These are phyloP conservation scores for Eilema griseolum DNA, from an alignment of 2,888 invertebrate genomes.

Conservation along the genomic window DNA sequence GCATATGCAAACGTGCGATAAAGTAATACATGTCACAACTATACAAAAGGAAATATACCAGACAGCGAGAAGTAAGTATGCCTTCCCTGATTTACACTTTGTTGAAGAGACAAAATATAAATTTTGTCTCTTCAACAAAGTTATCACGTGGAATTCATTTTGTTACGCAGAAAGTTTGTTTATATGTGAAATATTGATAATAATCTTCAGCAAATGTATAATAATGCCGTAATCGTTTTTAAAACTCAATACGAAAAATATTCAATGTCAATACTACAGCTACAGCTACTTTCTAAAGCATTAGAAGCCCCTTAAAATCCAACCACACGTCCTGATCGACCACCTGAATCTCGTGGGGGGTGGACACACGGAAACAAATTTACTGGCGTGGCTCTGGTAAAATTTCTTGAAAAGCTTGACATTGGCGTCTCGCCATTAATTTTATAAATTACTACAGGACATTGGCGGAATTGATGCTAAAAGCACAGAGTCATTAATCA, in stretches of 20 bases:
- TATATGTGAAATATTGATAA: not conserved
- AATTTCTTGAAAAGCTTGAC: too few species aligned
- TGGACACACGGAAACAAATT: too few species aligned
- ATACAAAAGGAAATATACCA: slow-evolving; percentile 65
- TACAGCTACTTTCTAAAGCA: not conserved
- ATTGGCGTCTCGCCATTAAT: too few species aligned
- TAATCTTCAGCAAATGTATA: not conserved
- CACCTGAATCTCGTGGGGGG: too few species aligned
- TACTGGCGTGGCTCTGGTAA: too few species aligned
- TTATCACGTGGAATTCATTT: slow-evolving; percentile 32
- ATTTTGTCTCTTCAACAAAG: slow-evolving; percentile 48
- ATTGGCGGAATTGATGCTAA: too few species aligned
- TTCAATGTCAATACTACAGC: not conserved
- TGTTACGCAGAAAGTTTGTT: slow-evolving; percentile 23
- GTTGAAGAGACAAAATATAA: too few species aligned
- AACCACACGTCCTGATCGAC: too few species aligned
- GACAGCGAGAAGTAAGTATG: slow-evolving; percentile 54
- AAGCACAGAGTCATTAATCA: too few species aligned
- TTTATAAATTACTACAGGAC: too few species aligned
- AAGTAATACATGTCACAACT: slow-evolving; percentile 61
- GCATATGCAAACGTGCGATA: slow-evolving; percentile 66
- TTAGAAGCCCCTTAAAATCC: too few species aligned
- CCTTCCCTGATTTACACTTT: slow-evolving; percentile 55
- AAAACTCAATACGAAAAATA: not conserved
- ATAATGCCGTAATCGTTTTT: not conserved